These are phyloP conservation scores for Lophochroa leadbeateri DNA, from an alignment of 2,113 vertebrate species.

Conservation along the genomic window DNA sequence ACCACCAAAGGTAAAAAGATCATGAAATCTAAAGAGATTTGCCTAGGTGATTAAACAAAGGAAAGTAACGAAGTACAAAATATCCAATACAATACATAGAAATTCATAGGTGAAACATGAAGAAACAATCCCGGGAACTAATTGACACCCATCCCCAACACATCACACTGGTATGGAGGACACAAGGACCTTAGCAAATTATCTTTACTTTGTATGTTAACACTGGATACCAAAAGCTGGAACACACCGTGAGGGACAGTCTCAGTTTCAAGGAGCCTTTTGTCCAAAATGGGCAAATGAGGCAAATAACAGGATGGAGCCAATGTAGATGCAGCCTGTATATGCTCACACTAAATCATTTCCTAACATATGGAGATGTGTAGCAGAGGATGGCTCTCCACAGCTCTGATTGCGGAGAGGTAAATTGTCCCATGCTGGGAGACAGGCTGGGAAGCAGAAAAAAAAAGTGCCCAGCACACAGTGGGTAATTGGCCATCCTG, in stretches of 20 bases:
- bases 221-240: not conserved
- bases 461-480: not conserved
- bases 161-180: not conserved
- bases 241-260: not conserved
- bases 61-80: not conserved
- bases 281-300: not conserved
- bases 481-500: not conserved
- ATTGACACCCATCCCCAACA: not conserved
- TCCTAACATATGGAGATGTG: not conserved
- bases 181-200: not conserved
- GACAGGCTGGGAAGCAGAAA: not conserved
- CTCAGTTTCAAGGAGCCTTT: not conserved
- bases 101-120: not conserved
- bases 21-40: not conserved
- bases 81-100: not conserved
- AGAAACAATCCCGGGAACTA: not conserved
- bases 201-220: not conserved
- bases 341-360: not conserved
- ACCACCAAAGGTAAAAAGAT: not conserved
- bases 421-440: not conserved
- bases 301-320: not conserved
- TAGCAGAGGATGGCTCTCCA: not conserved
- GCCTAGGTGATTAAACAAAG: not conserved
- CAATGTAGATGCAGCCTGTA: not conserved
- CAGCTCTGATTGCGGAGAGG: fast-evolving